Evolutionary conservation across 2,888 invertebrate species (phyloP), one percentile per base, ranked within the genome.

Genomic region (Byasa hedistus): DNA sequence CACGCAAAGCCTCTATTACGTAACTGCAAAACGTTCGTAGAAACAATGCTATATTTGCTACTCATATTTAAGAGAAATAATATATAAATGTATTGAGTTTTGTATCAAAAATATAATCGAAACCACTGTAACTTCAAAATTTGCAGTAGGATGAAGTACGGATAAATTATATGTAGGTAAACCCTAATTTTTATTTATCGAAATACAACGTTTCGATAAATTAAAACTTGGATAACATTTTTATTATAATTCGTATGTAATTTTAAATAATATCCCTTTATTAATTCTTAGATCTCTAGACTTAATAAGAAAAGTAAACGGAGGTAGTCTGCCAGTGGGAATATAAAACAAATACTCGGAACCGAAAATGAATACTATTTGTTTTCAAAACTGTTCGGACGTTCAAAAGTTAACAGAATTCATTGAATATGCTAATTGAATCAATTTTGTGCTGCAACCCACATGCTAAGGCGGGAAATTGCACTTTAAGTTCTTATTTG

Each of bases 1-100:
- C 84, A 84, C 84, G 81, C 81, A 78, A 84, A 78, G 78, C 74
- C 73, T 73, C 72, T 77, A 79, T 77, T 69, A 67, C 56, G 67
- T 67, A 70, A 57, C 55, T 61, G 61, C 61, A 79, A 74, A 76
- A 76, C 77, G 77, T 83, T 83, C 78, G 73, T 70, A 80, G 80
- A 80, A 85, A 82, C 81, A 82, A 79, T 66, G 58, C 51, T 22
- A 27, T 44, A 27, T 58, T 79, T 78, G 15, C 52, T n/a, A 52
- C 19, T 52, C 44, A 44, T 0, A 7, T 52, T 52, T n/a, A 21
- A 52, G 21, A 44, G 19, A 19, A 19, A 44, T 44, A 44, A 15
- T 44, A 15, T 1, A 44, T 15, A 19, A 44, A 44, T 1, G 19
- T 44, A 4, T 4, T 19, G 15, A 4, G 15, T 4, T 15, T 21